These are phyloP conservation scores for Actinemys pallida DNA, from an alignment of 2,113 vertebrate genomes.

Conservation along the genomic window DNA sequence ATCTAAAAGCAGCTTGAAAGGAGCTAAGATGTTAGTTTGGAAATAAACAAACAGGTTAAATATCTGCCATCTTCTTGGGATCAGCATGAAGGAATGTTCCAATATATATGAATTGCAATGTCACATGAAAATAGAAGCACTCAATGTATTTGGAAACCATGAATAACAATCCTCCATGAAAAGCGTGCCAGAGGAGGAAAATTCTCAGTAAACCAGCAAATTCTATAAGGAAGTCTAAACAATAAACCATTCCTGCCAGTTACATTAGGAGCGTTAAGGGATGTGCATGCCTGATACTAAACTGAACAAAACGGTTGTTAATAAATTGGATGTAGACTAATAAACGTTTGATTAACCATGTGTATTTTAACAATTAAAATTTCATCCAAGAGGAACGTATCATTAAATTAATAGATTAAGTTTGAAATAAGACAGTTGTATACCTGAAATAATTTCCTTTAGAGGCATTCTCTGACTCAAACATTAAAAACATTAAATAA, in stretches of 20 bases:
- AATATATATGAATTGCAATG: neutral
- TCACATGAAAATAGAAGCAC: neutral
- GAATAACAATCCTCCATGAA: neutral
- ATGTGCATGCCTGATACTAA: neutral
- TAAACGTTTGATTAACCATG: neutral
- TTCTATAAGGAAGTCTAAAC: neutral
- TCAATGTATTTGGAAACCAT: neutral
- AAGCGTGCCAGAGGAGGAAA: neutral
- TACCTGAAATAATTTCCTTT: conserved; percentile 56
- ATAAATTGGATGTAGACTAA: neutral
- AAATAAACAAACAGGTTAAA: neutral
- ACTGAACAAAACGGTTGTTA: neutral
- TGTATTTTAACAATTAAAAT: neutral
- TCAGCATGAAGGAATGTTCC: neutral
- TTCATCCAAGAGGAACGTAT: conserved; percentile 22
- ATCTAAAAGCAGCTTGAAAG: neutral
- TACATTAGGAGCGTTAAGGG: neutral
- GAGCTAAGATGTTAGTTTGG: neutral
- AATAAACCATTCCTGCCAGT: neutral
- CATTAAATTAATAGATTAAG: conserved; percentile 15
- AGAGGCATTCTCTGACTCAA: conserved; percentile 38
- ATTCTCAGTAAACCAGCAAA: neutral
- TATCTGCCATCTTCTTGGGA: neutral
- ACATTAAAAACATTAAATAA: conserved; percentile 57
- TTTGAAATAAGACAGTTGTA: conserved; percentile 47